Evolutionary conservation across 2,797 vertebrate species (phyloP).

Genomic region (Muscicapa comitata): DNA sequence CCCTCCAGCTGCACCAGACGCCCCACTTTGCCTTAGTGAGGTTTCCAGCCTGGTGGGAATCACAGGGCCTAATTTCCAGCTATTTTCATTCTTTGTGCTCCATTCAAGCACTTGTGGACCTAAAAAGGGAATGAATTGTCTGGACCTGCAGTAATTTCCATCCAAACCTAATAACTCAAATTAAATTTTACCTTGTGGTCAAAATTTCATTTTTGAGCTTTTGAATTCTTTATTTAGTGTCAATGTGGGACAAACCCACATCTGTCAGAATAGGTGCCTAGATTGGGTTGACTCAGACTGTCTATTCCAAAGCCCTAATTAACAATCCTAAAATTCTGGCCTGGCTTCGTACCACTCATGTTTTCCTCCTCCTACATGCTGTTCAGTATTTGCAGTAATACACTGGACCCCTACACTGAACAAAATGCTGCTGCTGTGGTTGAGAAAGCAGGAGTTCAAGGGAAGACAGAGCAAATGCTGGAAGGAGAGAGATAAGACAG

Average conservation of each 20-base stretch:
- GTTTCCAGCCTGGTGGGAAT: neutral
- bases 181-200: neutral
- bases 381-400: neutral
- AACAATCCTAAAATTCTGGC: neutral
- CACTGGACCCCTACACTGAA: neutral
- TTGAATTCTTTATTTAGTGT: neutral
- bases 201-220: constrained; percentile 21
- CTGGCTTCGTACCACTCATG: neutral
- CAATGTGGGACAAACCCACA: constrained; percentile 1
- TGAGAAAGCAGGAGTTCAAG: neutral
- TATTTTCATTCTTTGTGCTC: neutral
- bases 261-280: neutral
- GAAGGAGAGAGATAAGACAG: neutral
- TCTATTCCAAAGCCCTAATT: constrained; percentile 42
- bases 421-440: neutral
- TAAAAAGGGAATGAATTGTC: neutral
- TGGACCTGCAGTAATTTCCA: constrained; percentile 24
- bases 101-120: neutral
- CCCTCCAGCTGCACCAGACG: neutral
- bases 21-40: neutral
- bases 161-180: neutral
- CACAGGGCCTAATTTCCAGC: neutral
- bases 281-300: neutral
- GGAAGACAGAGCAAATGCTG: neutral
- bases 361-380: neutral